Percentiles rank a stretch among this genome's conserved stretches.
These are phyloP conservation scores for Enteromius afrohamiltoni DNA, from an alignment of 2,797 vertebrate species.

Conservation along the genomic window DNA sequence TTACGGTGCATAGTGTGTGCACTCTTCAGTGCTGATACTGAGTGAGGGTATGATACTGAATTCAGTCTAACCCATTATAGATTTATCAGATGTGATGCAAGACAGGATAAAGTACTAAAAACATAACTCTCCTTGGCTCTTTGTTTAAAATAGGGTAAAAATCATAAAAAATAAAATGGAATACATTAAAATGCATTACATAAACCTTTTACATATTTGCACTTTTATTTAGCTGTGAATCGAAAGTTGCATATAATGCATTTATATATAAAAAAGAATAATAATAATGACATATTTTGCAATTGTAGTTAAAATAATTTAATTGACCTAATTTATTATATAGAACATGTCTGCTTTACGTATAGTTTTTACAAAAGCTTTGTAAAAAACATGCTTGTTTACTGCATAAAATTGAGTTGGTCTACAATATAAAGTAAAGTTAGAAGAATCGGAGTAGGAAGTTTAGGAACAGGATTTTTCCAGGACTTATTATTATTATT, in stretches of 20 bases:
- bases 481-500: background rate
- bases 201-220: background rate
- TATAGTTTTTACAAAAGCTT: background rate
- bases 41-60: background rate
- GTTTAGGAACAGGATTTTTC: background rate
- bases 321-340: background rate
- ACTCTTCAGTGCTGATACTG: background rate
- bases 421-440: background rate
- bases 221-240: background rate
- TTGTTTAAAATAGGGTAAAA: background rate
- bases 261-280: too few species aligned
- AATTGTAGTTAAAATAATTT: background rate
- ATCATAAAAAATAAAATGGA: background rate
- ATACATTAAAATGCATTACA: too few species aligned
- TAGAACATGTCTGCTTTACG: background rate
- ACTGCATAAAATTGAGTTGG: background rate
- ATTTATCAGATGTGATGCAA: background rate
- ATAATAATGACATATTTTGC: background rate
- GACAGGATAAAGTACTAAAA: background rate
- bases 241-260: too few species aligned
- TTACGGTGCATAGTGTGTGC: background rate
- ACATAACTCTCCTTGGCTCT: background rate
- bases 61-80: background rate
- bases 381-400: too few species aligned
- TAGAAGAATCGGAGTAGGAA: background rate